Percentiles rank a stretch among this genome's conserved stretches.
phyloP scores from a whole-genome alignment of 2,797 vertebrate genomes.

The Tauraco hartlaubi region DNA sequence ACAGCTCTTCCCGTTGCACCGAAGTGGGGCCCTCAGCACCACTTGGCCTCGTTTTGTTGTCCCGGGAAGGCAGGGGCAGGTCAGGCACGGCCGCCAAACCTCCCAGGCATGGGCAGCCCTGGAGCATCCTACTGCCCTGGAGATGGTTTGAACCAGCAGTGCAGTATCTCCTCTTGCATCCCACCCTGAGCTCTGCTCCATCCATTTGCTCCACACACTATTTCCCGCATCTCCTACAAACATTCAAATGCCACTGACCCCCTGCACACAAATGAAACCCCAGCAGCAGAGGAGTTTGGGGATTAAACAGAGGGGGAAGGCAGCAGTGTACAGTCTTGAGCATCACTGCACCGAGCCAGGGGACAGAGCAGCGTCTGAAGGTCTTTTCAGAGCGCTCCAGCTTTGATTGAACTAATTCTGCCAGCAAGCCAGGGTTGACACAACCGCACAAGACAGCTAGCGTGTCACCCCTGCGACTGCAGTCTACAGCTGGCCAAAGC shows the following conservation, averaged over 20 bases:
- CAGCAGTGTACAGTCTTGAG: neutral
- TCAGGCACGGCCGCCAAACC: neutral
- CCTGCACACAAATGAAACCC: neutral
- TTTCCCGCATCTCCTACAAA: neutral
- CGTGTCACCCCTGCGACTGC: neutral
- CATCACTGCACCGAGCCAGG: neutral
- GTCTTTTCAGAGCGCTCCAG: conserved; percentile 14
- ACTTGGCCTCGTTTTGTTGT: rapidly evolving
- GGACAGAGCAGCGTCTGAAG: neutral
- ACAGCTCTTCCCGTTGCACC: rapidly evolving
- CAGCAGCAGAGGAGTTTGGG: neutral
- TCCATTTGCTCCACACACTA: neutral
- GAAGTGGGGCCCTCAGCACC: rapidly evolving
- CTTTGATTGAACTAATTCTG: conserved; percentile 52
- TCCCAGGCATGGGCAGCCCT: neutral
- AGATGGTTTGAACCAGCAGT: neutral
- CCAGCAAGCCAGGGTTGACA: neutral
- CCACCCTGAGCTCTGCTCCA: neutral
- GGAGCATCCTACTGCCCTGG: neutral
- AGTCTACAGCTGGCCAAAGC: neutral
- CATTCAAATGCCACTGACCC: neutral
- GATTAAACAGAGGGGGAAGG: neutral
- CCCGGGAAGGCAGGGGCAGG: neutral
- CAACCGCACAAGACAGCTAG: conserved; percentile 41
- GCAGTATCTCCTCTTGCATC: neutral